Conservation (phyloP, 2,888 invertebrate species). For the Flexamia atlantica region DNA sequence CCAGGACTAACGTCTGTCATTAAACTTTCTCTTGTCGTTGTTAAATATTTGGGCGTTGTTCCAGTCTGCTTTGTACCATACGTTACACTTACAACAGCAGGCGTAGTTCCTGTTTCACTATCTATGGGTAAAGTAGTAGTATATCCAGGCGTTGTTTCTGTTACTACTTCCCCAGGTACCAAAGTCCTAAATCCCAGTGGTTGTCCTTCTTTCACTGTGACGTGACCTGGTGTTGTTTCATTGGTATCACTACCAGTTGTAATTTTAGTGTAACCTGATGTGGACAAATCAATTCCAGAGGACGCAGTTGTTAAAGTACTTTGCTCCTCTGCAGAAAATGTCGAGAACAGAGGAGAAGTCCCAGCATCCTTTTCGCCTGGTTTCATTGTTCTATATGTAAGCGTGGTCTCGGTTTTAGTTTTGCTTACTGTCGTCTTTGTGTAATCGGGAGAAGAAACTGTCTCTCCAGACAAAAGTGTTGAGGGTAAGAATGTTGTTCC, state of each 20-base stretch:
- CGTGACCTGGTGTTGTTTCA: not conserved
- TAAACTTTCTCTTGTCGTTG: not conserved
- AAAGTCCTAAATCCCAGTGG: not conserved
- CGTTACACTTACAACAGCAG: not conserved
- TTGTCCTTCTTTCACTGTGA: constrained; percentile 5
- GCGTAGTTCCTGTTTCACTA: not conserved
- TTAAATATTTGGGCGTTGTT: not conserved
- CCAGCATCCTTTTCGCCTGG: not conserved
- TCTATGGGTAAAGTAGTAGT: not conserved
- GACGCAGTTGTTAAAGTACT: not conserved
- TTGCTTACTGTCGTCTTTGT: not conserved
- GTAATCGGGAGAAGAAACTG: not conserved
- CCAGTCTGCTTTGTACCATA: not conserved
- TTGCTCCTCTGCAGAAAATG: not conserved
- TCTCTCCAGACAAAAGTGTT: not conserved
- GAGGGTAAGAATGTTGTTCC: not conserved
- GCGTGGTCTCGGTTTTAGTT: not conserved
- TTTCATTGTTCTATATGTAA: not conserved
- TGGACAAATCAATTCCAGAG: not conserved
- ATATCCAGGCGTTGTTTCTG: constrained; percentile 19
- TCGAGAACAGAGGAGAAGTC: not conserved
- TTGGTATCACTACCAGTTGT: not conserved
- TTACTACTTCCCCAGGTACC: constrained; percentile 7
- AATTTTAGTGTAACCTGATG: not conserved
- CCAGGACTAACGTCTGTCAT: not conserved